These are phyloP conservation scores for Hippocampus guttulatus DNA, from an alignment of 2,113 vertebrate species.

Conservation along the genomic window DNA sequence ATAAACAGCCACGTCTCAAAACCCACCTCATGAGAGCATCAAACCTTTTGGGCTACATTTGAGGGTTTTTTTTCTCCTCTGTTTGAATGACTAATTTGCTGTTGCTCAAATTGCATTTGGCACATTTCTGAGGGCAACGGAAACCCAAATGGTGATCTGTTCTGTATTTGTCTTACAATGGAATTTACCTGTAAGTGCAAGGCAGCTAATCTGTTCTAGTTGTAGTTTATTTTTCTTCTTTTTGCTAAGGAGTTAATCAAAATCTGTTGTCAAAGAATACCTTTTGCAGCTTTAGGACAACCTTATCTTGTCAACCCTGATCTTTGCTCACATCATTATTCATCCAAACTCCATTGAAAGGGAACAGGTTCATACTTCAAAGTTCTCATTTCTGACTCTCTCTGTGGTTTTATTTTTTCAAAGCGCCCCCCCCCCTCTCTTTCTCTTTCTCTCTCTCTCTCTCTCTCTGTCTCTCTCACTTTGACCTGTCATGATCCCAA, in stretches of 20 bases:
- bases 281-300: neutral
- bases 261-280: neutral
- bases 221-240: neutral
- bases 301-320: constrained; percentile 6
- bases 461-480: constrained; percentile 8
- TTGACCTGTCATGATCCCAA: constrained; percentile 29
- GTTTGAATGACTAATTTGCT: too few species aligned
- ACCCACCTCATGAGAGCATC: too few species aligned
- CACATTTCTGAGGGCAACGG: too few species aligned
- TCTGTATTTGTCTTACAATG: too few species aligned
- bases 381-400: neutral
- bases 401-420: neutral
- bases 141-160: too few species aligned
- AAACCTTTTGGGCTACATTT: too few species aligned
- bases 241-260: neutral
- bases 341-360: constrained; percentile 1
- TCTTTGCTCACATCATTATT: constrained; percentile 12
- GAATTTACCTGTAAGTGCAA: too few species aligned
- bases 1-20: too few species aligned
- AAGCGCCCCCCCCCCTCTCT: neutral
- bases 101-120: too few species aligned
- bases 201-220: too few species aligned
- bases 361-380: constrained; percentile 5
- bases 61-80: too few species aligned
- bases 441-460: neutral